Conservation (phyloP, 1,140 invertebrate genomes). For the Pararge aegeria region DNA sequence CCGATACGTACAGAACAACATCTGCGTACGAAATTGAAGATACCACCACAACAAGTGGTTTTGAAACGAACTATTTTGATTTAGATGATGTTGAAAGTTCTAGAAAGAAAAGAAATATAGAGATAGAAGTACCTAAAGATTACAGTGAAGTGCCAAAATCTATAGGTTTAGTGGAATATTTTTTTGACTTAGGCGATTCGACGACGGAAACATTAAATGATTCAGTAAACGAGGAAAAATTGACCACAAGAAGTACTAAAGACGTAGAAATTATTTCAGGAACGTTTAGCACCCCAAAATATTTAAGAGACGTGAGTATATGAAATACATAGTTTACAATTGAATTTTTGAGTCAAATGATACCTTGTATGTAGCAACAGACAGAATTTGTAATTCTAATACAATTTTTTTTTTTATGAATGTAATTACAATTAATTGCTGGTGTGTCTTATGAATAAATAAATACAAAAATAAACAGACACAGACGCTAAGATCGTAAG, state of each 20-base stretch:
- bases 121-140: constrained; percentile 33
- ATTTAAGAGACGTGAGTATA: constrained; percentile 30
- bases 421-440: too few species aligned
- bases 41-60: constrained; percentile 28
- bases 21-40: constrained; percentile 37
- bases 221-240: constrained; percentile 38
- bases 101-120: constrained; percentile 34
- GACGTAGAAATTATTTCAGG: constrained; percentile 40
- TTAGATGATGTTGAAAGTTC: constrained; percentile 44
- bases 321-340: background rate
- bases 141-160: constrained; percentile 36
- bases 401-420: too few species aligned
- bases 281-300: constrained; percentile 11
- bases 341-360: background rate
- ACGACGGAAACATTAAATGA: constrained; percentile 32
- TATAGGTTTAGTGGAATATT: constrained; percentile 36
- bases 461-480: too few species aligned
- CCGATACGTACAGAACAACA: constrained; percentile 39
- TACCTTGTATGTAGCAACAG: too few species aligned
- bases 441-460: too few species aligned
- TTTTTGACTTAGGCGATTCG: constrained; percentile 28
- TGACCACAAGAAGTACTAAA: constrained; percentile 32
- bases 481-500: too few species aligned
- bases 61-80: constrained; percentile 33
- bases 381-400: too few species aligned